phyloP scores from a whole-genome alignment of 2,113 vertebrate species.

The Thermophis baileyi region DNA sequence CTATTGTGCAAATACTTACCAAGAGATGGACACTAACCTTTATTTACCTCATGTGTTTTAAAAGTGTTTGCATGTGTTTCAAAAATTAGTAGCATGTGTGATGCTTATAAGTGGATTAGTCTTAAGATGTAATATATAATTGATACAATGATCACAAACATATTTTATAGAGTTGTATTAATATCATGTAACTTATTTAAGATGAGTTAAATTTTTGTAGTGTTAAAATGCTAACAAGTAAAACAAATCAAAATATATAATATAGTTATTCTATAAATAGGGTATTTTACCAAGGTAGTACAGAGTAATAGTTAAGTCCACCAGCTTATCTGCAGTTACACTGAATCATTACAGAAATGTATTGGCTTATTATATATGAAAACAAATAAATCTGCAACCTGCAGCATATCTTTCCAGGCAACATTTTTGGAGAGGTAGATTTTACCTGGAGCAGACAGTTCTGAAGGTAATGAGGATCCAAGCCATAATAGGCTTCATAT shows the following conservation, averaged over 20 bases:
- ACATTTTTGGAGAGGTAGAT: neutral
- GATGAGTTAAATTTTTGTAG: neutral
- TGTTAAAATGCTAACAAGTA: slow-evolving; percentile 60
- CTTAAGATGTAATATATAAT: slow-evolving; percentile 21
- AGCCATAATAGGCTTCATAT: neutral
- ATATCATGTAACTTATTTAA: neutral
- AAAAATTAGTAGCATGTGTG: neutral
- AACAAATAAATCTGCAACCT: neutral
- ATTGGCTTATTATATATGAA: neutral
- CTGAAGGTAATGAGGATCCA: neutral
- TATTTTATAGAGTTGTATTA: slow-evolving; percentile 17
- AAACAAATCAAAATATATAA: slow-evolving; percentile 26
- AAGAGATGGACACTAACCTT: slow-evolving; percentile 55
- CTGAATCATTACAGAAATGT: neutral
- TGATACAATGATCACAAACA: neutral
- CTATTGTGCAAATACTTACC: slow-evolving; percentile 56
- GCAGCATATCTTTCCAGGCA: neutral
- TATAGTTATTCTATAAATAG: slow-evolving; percentile 29
- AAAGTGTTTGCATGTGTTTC: slow-evolving; percentile 51
- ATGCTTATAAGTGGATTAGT: slow-evolving; percentile 22
- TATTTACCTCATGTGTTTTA: slow-evolving; percentile 24
- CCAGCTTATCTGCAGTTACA: neutral
- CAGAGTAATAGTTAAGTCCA: neutral
- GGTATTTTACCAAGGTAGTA: neutral
- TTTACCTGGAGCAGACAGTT: neutral